Evolutionary conservation across 2,113 vertebrate species (phyloP).

Genomic region (Podocnemis expansa): DNA sequence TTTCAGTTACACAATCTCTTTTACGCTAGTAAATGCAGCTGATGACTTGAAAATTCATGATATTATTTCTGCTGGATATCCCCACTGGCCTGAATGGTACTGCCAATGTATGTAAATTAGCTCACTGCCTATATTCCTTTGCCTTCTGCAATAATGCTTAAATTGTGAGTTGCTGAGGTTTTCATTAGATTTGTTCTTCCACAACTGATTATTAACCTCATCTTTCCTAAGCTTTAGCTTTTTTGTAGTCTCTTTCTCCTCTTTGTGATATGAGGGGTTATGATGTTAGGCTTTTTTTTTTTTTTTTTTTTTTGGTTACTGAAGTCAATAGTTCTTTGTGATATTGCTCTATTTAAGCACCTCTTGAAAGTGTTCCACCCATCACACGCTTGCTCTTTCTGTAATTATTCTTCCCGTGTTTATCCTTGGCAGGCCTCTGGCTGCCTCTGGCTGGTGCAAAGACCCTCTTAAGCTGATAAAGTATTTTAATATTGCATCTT

Average conservation of each 20-base stretch:
- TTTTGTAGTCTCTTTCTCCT: background rate
- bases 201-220: background rate
- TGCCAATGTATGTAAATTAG: constrained; percentile 1
- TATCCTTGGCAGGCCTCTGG: background rate
- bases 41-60: background rate
- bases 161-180: constrained; percentile 6
- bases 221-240: background rate
- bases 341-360: background rate
- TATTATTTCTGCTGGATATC: background rate
- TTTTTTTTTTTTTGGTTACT: background rate
- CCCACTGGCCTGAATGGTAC: background rate
- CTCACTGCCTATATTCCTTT: constrained; percentile 8
- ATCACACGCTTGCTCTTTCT: background rate
- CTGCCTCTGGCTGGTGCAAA: background rate
- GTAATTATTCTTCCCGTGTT: background rate
- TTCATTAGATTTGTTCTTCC: background rate
- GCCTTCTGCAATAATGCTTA: constrained; percentile 29
- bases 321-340: background rate
- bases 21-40: background rate
- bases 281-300: background rate
- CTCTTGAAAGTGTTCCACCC: background rate
- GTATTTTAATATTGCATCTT: background rate
- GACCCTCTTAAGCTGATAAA: rapidly evolving
- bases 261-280: background rate
- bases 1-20: background rate